phyloP scores from a whole-genome alignment of 2,888 invertebrate genomes.

The Ferrisia virgata region DNA sequence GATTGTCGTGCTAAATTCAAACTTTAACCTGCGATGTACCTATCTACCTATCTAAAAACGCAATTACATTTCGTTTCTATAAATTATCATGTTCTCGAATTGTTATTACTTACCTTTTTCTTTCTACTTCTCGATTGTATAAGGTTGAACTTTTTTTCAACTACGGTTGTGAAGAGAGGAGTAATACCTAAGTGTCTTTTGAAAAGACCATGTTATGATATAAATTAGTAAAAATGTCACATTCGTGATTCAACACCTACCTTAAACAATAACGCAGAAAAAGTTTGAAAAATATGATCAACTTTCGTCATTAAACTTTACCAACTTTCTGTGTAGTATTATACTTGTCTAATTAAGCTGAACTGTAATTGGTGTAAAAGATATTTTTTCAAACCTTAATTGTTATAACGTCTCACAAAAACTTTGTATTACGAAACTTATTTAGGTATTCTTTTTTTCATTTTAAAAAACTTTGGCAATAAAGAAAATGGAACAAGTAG shows the following conservation, averaged over 20 bases:
- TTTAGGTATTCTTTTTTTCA: too few species aligned
- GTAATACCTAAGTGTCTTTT: too few species aligned
- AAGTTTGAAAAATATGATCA: not conserved
- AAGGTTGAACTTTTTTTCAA: too few species aligned
- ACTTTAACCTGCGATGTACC: not conserved
- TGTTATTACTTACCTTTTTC: too few species aligned
- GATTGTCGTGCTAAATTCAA: not conserved
- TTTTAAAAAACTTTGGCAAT: too few species aligned
- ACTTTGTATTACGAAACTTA: not conserved
- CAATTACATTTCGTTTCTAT: too few species aligned
- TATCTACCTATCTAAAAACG: too few species aligned
- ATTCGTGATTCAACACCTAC: not conserved
- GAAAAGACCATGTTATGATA: not conserved
- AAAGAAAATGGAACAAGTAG: too few species aligned
- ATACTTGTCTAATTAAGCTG: not conserved
- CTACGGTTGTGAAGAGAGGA: too few species aligned
- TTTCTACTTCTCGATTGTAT: too few species aligned
- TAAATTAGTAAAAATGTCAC: not conserved
- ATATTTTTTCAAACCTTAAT: not conserved
- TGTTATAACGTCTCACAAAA: not conserved
- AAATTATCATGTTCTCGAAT: too few species aligned
- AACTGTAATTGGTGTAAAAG: not conserved
- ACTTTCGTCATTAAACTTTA: not conserved
- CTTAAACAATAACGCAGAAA: not conserved
- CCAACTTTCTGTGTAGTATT: not conserved